Evolutionary conservation across 2,113 vertebrate species (phyloP).

Genomic region (Poecilia latipinna): DNA sequence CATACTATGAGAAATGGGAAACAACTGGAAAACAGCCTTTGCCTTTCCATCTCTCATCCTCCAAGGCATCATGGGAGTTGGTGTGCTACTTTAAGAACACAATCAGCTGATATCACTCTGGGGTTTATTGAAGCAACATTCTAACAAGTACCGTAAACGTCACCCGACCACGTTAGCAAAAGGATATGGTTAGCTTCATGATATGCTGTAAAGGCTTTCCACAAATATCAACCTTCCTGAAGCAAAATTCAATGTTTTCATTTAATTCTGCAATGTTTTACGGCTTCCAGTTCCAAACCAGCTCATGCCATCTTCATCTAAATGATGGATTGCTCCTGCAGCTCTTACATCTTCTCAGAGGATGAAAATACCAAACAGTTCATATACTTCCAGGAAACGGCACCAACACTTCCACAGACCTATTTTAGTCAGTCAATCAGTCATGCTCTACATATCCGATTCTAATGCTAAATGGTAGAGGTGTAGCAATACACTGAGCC

Average conservation of each 20-base stretch:
- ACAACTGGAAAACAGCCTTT: slow-evolving; percentile 39
- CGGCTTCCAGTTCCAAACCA: background rate
- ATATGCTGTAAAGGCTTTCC: background rate
- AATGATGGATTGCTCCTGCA: background rate
- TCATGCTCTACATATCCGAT: background rate
- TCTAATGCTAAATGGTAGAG: no score
- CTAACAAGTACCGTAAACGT: background rate
- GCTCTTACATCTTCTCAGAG: background rate
- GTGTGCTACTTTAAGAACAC: slow-evolving; percentile 65
- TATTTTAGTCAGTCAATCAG: background rate
- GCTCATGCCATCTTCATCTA: background rate
- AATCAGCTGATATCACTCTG: slow-evolving; percentile 52
- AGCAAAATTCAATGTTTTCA: background rate
- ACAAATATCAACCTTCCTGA: background rate
- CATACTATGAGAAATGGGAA: slow-evolving; percentile 25
- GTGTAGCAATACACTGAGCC: background rate
- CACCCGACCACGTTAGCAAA: background rate
- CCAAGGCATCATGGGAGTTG: slow-evolving; percentile 68
- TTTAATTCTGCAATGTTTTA: background rate
- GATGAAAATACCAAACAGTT: background rate
- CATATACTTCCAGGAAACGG: background rate
- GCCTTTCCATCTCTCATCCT: slow-evolving; percentile 16
- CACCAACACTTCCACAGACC: background rate
- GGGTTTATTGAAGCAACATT: slow-evolving; percentile 4
- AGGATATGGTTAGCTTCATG: background rate